Base-by-base conservation (phyloP, 2,113 vertebrate species). In the Marcusenius ussheri region DNA sequence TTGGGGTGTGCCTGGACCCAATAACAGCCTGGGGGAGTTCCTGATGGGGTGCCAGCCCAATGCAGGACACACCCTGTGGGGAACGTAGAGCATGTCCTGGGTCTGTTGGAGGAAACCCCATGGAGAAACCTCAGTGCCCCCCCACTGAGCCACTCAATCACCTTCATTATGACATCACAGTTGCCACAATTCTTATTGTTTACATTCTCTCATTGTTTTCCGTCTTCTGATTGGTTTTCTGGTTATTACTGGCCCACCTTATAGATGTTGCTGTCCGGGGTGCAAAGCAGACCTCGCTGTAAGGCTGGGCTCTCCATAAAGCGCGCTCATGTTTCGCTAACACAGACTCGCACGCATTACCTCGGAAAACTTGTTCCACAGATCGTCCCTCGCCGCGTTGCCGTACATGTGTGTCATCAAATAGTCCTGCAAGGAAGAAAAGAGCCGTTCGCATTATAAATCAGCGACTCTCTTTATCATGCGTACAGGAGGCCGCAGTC, bases 401-500 rank as follows among this genome's bases (percentile, higher is more conserved):
- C 97, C 94, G 93, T 97, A 99, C 94, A 98, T 99, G 93, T 99
- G 97, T 94, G 97, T 97, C 93, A 96, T 97, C 95, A 99, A 95
- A 91, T 97, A 99, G 93, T 98, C 97, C 98, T 99, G 94, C 39
- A 95, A 93, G 91, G 83, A 89, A 93, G 92, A 92, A 70, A 90
- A 9, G 27, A 56, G 84, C 35, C 19, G 15, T 58, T 70, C 46
- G 50, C 21, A 19, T 87, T 83, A 5, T 77, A 77, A 13, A 19
- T 35, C 7, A 1, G 10, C 21, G 3, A 17, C 8, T 46, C 83
- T 84, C 83, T 84, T 62, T 62, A 46, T 31, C 35, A 66, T 6
- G 15, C 5, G 9, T 9, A 13, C 58, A 62, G 53, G 31, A 21
- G 7, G 0, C 27, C 0, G 15, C 5, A 3, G 31, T 21, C 17